phyloP scores from a whole-genome alignment of 2,888 invertebrate species.

The Erebia aethiops region DNA sequence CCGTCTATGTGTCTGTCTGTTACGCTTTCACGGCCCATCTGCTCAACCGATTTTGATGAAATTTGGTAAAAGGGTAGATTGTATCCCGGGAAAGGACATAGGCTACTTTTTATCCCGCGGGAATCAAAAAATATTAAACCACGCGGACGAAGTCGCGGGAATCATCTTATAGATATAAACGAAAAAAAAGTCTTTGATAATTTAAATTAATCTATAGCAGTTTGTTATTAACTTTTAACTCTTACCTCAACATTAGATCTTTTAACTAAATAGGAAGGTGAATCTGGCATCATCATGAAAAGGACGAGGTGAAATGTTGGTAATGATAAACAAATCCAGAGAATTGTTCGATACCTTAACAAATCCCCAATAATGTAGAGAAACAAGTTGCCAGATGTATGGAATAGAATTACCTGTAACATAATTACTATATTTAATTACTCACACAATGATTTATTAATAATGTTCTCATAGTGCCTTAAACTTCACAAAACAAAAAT shows the following conservation, averaged over 20 bases:
- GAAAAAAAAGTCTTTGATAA: too few species aligned
- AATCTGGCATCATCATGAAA: slow-evolving; percentile 83
- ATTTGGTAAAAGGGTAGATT: too few species aligned
- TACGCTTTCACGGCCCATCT: too few species aligned
- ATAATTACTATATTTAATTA: not conserved
- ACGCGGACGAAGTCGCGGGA: too few species aligned
- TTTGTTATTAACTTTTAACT: not conserved
- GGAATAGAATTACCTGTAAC: slow-evolving; percentile 63
- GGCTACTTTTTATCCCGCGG: too few species aligned
- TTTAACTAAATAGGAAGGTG: slow-evolving; percentile 80
- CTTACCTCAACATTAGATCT: slow-evolving; percentile 66
- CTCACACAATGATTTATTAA: not conserved
- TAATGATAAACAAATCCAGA: slow-evolving; percentile 74
- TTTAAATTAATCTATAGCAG: too few species aligned
- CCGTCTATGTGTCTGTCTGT: too few species aligned
- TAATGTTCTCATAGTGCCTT: not conserved
- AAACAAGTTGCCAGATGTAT: slow-evolving; percentile 78
- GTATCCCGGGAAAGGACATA: too few species aligned
- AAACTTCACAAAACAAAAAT: too few species aligned
- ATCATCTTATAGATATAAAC: too few species aligned
- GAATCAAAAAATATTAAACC: too few species aligned
- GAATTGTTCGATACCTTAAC: slow-evolving; percentile 72
- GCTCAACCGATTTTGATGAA: too few species aligned
- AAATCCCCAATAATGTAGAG: slow-evolving; percentile 76
- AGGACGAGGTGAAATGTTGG: slow-evolving; percentile 72